These are phyloP conservation scores for Brienomyrus brachyistius DNA, from an alignment of 2,113 vertebrate species.

Conservation along the genomic window DNA sequence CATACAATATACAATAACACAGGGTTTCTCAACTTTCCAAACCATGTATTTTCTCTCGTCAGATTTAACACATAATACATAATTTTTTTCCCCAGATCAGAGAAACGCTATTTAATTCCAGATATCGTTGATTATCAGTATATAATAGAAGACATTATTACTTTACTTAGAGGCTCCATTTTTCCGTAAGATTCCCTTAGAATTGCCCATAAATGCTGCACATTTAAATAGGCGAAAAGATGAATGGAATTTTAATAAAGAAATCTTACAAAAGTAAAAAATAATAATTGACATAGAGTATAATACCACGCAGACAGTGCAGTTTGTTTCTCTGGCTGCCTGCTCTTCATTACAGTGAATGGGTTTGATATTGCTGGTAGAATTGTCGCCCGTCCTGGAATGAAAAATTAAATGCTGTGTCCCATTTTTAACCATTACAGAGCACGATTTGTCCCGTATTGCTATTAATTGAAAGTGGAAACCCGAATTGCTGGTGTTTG, in stretches of 20 bases:
- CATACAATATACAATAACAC: not conserved
- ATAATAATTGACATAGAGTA: not conserved
- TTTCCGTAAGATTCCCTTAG: not conserved
- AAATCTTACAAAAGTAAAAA: not conserved
- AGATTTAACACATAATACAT: too few relatives aligned
- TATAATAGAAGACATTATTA: not conserved
- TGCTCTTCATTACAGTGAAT: not conserved
- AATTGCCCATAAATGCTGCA: not conserved
- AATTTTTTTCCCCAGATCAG: not conserved
- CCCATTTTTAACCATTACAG: not conserved
- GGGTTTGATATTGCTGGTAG: too few relatives aligned
- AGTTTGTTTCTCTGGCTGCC: not conserved
- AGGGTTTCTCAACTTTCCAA: not conserved
- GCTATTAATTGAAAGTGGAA: not conserved
- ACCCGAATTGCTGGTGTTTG: not conserved
- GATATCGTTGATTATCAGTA: not conserved
- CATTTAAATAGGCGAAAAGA: not conserved
- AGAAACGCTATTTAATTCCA: not conserved
- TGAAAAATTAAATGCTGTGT: too few relatives aligned
- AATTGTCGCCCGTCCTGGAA: too few relatives aligned
- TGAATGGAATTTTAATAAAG: not conserved
- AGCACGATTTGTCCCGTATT: not conserved
- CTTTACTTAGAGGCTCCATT: not conserved
- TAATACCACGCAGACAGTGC: not conserved
- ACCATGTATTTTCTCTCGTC: not conserved